phyloP scores from a whole-genome alignment of 2,113 vertebrate genomes.

The Pachycephala philippinensis region DNA sequence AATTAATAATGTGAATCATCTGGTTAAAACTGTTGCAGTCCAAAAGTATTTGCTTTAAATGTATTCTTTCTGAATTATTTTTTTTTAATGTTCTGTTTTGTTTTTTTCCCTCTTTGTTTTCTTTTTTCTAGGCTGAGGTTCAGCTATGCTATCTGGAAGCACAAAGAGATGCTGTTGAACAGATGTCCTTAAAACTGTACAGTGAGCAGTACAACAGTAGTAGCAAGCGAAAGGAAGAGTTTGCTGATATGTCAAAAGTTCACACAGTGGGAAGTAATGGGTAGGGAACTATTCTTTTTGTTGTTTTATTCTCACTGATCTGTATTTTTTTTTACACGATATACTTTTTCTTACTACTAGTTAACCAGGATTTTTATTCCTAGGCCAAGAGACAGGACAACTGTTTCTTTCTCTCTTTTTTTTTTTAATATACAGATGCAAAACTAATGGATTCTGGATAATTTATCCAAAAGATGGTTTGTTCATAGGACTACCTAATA shows the following conservation, averaged over 20 bases:
- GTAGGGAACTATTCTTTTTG: conserved; percentile 72
- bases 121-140: conserved; percentile 79
- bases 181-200: conserved; percentile 90
- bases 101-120: conserved; percentile 52
- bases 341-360: conserved; percentile 5
- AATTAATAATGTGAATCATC: not conserved
- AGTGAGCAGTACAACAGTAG: conserved; percentile 80
- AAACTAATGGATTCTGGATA: not conserved
- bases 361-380: conserved; percentile 30
- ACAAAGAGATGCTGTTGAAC: conserved; percentile 88
- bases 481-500: not conserved
- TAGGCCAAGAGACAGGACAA: not conserved
- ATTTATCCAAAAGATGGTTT: not conserved
- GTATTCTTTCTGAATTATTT: conserved; percentile 47
- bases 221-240: conserved; percentile 79
- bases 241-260: conserved; percentile 82
- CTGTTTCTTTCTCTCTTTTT: not conserved
- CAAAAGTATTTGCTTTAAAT: conserved; percentile 46
- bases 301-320: conserved; percentile 74
- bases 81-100: conserved; percentile 1
- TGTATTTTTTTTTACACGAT: conserved; percentile 44
- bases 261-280: conserved; percentile 83
- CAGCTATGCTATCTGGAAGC: conserved; percentile 81
- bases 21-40: conserved; percentile 5
- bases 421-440: not conserved